phyloP scores from a whole-genome alignment of 1,140 invertebrate species.

The Drosophila pseudoobscura region DNA sequence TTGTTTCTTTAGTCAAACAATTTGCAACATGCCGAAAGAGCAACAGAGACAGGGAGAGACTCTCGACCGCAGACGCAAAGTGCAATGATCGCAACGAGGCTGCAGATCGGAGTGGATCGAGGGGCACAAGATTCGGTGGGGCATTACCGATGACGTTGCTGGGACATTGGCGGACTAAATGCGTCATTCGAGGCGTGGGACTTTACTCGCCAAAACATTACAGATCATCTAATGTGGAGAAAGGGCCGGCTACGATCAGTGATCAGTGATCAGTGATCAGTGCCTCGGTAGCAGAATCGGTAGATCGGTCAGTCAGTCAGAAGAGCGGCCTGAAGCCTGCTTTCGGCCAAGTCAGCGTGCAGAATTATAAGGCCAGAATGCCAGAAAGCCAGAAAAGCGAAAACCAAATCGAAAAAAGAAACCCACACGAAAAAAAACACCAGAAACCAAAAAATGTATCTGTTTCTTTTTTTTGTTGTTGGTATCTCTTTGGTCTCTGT shows the following conservation, averaged over 20 bases:
- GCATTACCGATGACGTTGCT: conserved; percentile 27
- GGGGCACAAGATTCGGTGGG: conserved; percentile 28
- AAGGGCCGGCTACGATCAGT: no score
- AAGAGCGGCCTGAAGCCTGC: conserved; percentile 20
- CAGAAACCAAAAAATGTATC: conserved; percentile 18
- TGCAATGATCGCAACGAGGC: conserved; percentile 74
- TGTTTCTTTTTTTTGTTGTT: conserved; percentile 9
- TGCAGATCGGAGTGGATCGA: conserved; percentile 35
- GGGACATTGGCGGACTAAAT: conserved; percentile 13
- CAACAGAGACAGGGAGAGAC: not conserved
- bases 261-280: no score
- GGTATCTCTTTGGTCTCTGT: conserved; percentile 5
- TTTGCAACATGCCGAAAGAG: conserved; percentile 63
- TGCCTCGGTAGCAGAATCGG: conserved; percentile 23
- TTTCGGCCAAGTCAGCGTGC: conserved; percentile 38
- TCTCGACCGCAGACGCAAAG: conserved; percentile 57
- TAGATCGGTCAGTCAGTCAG: conserved; percentile 57
- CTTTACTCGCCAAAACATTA: conserved; percentile 14
- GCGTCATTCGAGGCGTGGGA: conserved; percentile 52
- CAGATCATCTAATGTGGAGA: not conserved
- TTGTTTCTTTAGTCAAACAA: conserved; percentile 42
- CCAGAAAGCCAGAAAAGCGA: conserved; percentile 67
- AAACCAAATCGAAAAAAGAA: conserved; percentile 40
- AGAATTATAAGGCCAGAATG: conserved; percentile 31
- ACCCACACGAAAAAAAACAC: conserved; percentile 6